phyloP scores from a whole-genome alignment of 2,888 invertebrate species.

The Geophilus truncorum region DNA sequence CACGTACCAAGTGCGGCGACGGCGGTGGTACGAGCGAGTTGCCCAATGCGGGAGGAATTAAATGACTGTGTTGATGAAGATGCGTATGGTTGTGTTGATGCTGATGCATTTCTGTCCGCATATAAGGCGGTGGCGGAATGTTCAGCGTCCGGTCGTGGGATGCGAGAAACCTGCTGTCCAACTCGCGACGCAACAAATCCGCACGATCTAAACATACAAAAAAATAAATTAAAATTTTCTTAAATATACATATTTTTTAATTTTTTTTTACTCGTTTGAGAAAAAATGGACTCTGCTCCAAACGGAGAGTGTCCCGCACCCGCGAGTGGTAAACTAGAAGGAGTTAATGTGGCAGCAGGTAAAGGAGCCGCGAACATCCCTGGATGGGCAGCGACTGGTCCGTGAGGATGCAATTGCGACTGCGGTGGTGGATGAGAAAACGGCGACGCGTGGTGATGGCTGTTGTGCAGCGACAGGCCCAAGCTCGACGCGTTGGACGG shows the following conservation, averaged over 20 bases:
- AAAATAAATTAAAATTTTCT: not conserved
- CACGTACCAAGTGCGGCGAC: conserved; percentile 37
- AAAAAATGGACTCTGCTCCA: conserved; percentile 40
- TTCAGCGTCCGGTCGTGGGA: conserved; percentile 54
- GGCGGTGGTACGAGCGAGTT: conserved; percentile 56
- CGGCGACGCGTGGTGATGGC: conserved; percentile 36
- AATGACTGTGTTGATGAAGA: conserved; percentile 62
- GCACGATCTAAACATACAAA: conserved; percentile 40
- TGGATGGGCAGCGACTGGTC: conserved; percentile 35
- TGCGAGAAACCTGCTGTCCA: conserved; percentile 84
- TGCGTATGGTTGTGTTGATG: conserved; percentile 90
- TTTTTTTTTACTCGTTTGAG: conserved; percentile 39
- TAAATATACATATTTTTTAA: too few relatives aligned
- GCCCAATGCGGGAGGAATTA: conserved; percentile 54
- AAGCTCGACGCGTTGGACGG: conserved; percentile 52
- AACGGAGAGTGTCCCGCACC: conserved; percentile 39
- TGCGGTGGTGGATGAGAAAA: conserved; percentile 36
- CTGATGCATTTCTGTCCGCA: conserved; percentile 84
- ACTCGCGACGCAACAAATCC: conserved; percentile 78
- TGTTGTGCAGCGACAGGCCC: conserved; percentile 39
- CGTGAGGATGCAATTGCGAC: conserved; percentile 33
- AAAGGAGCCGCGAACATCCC: conserved; percentile 41
- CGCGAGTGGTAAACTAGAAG: conserved; percentile 38
- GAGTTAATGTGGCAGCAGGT: conserved; percentile 39
- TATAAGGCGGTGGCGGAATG: conserved; percentile 56